These are phyloP conservation scores for Dioctria linearis DNA, from an alignment of 2,888 invertebrate genomes.

Conservation along the genomic window DNA sequence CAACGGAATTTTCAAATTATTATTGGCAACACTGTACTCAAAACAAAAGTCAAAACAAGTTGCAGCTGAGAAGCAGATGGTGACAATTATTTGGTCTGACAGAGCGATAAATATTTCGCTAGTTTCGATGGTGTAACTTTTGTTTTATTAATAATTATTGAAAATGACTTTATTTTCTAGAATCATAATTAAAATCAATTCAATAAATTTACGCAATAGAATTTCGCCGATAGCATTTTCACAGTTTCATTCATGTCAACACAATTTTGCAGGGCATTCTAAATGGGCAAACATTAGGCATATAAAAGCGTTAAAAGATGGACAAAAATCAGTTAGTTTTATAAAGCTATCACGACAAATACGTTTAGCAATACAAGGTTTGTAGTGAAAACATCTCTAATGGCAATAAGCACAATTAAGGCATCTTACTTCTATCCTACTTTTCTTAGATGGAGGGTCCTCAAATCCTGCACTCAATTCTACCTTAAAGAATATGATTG, in stretches of 20 bases:
- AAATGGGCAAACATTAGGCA: slow-evolving; percentile 86
- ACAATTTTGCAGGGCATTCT: slow-evolving; percentile 78
- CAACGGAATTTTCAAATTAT: too few species aligned
- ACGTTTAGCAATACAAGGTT: slow-evolving; percentile 76
- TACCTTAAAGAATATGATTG: slow-evolving; percentile 74
- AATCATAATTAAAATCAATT: neutral
- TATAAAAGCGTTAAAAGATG: slow-evolving; percentile 78
- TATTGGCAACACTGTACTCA: too few species aligned
- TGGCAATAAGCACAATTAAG: neutral
- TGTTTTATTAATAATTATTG: too few species aligned
- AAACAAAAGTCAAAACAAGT: too few species aligned
- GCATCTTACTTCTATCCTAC: neutral
- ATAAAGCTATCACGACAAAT: slow-evolving; percentile 73
- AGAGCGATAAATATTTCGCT: too few species aligned
- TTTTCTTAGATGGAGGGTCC: slow-evolving; percentile 74
- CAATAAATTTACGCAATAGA: neutral
- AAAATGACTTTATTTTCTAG: neutral
- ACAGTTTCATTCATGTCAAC: slow-evolving; percentile 12
- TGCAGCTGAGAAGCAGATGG: too few species aligned
- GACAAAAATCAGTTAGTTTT: slow-evolving; percentile 72
- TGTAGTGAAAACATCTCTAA: slow-evolving; percentile 46
- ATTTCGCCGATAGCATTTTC: neutral
- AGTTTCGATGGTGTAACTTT: too few species aligned
- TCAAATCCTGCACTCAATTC: slow-evolving; percentile 76
- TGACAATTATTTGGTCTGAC: too few species aligned